Percentiles rank a stretch among this genome's conserved stretches.
Conservation (phyloP, 2,888 invertebrate species). For the Tryphoninae sp. region DNA sequence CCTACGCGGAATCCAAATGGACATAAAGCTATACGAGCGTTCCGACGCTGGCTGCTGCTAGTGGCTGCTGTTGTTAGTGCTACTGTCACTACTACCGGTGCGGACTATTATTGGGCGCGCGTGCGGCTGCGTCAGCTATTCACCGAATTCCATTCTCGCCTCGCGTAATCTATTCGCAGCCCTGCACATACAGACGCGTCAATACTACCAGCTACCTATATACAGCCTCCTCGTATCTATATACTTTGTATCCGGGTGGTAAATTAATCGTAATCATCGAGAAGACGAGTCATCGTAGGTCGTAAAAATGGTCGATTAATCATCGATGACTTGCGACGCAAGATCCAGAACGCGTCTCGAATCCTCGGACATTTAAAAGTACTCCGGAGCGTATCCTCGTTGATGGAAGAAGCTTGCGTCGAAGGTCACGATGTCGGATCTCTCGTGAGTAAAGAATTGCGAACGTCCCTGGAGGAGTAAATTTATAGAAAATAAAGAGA, state of each 20-base stretch:
- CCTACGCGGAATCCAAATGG: slow-evolving; percentile 28
- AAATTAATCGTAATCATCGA: slow-evolving; percentile 16
- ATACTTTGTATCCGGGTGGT: slow-evolving; percentile 11
- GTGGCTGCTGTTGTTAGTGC: not conserved
- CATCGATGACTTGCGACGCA: slow-evolving; percentile 13
- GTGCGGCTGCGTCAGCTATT: slow-evolving; percentile 16
- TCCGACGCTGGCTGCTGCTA: not conserved
- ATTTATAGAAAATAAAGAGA: too few relatives aligned
- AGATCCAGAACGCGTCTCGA: slow-evolving; percentile 65
- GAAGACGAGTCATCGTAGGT: slow-evolving; percentile 1
- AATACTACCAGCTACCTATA: slow-evolving; percentile 26
- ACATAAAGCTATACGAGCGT: slow-evolving; percentile 16
- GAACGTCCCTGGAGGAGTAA: too few relatives aligned
- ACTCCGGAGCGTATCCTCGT: not conserved
- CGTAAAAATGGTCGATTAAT: not conserved
- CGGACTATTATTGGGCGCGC: slow-evolving; percentile 14
- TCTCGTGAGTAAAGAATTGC: too few relatives aligned
- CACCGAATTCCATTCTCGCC: slow-evolving; percentile 41
- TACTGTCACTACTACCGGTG: too few relatives aligned
- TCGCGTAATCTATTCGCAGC: slow-evolving; percentile 1
- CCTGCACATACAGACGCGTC: not conserved
- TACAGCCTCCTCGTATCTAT: not conserved
- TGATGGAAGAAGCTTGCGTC: too few relatives aligned
- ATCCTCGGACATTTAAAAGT: slow-evolving; percentile 63
- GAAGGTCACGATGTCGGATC: too few relatives aligned